A percentile compares a stretch with the other conserved stretches of the same genome.
phyloP scores from a whole-genome alignment of 2,888 invertebrate species.

The Ormyrus rosae region DNA sequence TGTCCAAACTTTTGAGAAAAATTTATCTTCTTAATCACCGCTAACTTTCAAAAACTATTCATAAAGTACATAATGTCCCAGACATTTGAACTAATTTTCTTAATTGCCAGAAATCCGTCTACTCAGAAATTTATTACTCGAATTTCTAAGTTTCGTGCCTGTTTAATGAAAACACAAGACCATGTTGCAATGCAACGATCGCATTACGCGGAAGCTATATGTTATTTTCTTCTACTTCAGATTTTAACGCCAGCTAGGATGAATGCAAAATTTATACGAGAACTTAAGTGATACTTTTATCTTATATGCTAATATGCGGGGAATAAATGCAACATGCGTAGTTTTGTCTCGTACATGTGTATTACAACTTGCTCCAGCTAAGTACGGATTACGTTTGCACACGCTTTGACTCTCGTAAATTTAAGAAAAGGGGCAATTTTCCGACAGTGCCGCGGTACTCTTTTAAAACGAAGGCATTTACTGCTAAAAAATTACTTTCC shows the following conservation, averaged over 20 bases:
- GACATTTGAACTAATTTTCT: too few relatives aligned
- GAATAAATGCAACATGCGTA: constrained; percentile 5
- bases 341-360: not conserved
- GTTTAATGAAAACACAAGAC: not conserved
- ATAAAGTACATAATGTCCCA: too few relatives aligned
- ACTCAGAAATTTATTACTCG: too few relatives aligned
- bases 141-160: too few relatives aligned
- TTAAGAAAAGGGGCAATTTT: not conserved
- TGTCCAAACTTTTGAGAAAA: too few relatives aligned
- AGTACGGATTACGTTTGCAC: constrained; percentile 21
- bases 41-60: too few relatives aligned
- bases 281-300: constrained; percentile 46
- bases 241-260: not conserved
- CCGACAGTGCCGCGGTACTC: not conserved
- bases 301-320: constrained; percentile 26
- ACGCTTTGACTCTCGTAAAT: constrained; percentile 14
- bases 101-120: too few relatives aligned
- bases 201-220: too few relatives aligned
- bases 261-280: constrained; percentile 38
- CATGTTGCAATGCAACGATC: not conserved
- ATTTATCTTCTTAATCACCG: too few relatives aligned
- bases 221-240: not conserved
- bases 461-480: too few relatives aligned
- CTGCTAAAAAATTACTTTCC: too few relatives aligned
- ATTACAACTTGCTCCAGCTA: not conserved